Percentiles rank a stretch among this genome's conserved stretches.
phyloP scores from a whole-genome alignment of 2,888 invertebrate genomes.

The Pristionchus fissidentatus region DNA sequence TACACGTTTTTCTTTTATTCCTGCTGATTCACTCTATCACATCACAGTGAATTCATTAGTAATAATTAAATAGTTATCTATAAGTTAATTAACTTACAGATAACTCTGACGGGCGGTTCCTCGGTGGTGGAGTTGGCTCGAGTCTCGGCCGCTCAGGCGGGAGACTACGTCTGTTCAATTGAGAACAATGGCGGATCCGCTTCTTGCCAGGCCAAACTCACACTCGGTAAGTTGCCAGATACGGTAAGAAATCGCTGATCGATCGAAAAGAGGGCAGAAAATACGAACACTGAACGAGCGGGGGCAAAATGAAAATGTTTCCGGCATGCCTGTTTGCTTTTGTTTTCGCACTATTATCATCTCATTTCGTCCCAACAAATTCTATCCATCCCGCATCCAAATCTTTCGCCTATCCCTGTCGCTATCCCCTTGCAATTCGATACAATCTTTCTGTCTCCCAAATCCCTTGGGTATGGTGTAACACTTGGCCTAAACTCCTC shows the following conservation, averaged over 20 bases:
- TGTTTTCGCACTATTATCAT: neutral
- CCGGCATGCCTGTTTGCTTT: constrained; percentile 7
- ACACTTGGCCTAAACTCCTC: neutral
- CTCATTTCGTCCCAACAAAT: neutral
- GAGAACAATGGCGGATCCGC: constrained; percentile 73
- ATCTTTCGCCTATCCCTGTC: neutral
- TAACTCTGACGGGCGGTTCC: constrained; percentile 66
- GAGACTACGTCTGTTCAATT: constrained; percentile 70
- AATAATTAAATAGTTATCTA: too few relatives aligned
- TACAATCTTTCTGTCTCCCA: constrained; percentile 7
- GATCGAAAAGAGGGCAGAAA: constrained; percentile 1
- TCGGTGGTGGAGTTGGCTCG: constrained; percentile 71
- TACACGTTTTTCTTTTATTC: neutral
- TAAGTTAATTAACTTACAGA: too few relatives aligned
- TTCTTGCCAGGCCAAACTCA: constrained; percentile 72
- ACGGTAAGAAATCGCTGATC: constrained; percentile 36
- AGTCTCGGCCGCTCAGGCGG: constrained; percentile 68
- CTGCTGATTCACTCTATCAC: neutral
- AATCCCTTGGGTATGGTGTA: neutral
- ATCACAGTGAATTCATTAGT: too few relatives aligned
- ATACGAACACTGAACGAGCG: constrained; percentile 31
- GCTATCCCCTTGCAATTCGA: neutral
- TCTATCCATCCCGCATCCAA: neutral
- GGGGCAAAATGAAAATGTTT: neutral
- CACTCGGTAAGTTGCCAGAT: constrained; percentile 58